Percentiles rank a stretch among this genome's conserved stretches.
These are phyloP conservation scores for Mycalesis mineus DNA, from an alignment of 2,888 invertebrate species.

Conservation along the genomic window DNA sequence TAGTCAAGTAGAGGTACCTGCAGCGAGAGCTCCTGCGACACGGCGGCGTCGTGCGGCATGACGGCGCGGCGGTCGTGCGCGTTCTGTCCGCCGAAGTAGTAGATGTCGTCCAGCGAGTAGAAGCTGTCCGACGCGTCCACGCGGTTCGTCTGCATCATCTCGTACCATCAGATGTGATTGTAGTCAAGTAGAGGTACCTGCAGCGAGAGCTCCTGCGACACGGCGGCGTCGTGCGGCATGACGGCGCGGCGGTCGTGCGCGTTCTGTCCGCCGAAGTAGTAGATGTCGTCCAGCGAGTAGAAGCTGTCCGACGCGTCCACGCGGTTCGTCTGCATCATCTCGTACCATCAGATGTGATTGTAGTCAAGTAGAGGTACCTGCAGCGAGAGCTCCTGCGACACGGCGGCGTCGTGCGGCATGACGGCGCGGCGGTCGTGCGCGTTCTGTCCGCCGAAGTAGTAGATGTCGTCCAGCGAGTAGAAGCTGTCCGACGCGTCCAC, in stretches of 20 bases:
- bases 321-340: too few species aligned
- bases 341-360: too few species aligned
- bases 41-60: conserved; percentile 79
- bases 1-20: conserved; percentile 82
- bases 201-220: conserved; percentile 45
- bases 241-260: conserved; percentile 87
- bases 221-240: conserved; percentile 79
- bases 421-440: conserved; percentile 87
- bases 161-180: too few species aligned
- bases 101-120: conserved; percentile 97
- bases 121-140: conserved; percentile 85
- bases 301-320: conserved; percentile 85
- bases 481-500: conserved; percentile 85
- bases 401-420: conserved; percentile 79
- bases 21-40: conserved; percentile 45
- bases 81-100: conserved; percentile 98
- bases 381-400: conserved; percentile 45
- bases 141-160: conserved; percentile 93
- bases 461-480: conserved; percentile 97
- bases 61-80: conserved; percentile 90
- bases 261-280: conserved; percentile 96
- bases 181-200: conserved; percentile 42
- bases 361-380: conserved; percentile 83
- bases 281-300: conserved; percentile 97
- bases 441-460: conserved; percentile 98